Evolutionary conservation across 2,888 invertebrate species (phyloP).

Genomic region (Keiferia lycopersicella): DNA sequence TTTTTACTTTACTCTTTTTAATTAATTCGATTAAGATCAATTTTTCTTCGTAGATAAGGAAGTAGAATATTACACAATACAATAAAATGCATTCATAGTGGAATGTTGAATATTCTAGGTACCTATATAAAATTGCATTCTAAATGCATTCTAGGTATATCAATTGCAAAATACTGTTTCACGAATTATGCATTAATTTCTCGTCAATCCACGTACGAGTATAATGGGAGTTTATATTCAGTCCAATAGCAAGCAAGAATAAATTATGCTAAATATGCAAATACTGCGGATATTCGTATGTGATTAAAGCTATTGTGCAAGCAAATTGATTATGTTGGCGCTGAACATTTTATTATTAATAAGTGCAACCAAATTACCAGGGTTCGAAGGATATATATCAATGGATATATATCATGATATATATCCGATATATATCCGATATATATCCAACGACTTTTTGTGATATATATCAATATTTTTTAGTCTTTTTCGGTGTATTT

Average conservation of each 20-base stretch:
- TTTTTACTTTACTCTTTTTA: too few relatives aligned
- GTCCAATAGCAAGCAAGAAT: background rate
- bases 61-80: too few relatives aligned
- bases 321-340: conserved; percentile 6
- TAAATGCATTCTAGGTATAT: background rate
- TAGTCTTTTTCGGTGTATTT: too few relatives aligned
- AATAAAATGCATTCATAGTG: too few relatives aligned
- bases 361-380: background rate
- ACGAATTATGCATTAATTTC: conserved; percentile 3
- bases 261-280: conserved; percentile 1
- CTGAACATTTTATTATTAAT: background rate
- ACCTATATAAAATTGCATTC: background rate
- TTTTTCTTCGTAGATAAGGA: too few relatives aligned
- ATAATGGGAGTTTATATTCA: background rate
- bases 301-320: conserved; percentile 12
- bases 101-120: too few relatives aligned
- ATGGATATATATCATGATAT: too few relatives aligned
- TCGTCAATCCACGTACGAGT: background rate
- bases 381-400: too few relatives aligned
- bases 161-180: background rate
- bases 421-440: too few relatives aligned
- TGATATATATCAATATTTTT: too few relatives aligned
- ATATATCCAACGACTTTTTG: too few relatives aligned
- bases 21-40: too few relatives aligned
- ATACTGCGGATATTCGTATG: conserved; percentile 9